Conservation (phyloP, 1,140 invertebrate species). For the Lepidurus couesii region DNA sequence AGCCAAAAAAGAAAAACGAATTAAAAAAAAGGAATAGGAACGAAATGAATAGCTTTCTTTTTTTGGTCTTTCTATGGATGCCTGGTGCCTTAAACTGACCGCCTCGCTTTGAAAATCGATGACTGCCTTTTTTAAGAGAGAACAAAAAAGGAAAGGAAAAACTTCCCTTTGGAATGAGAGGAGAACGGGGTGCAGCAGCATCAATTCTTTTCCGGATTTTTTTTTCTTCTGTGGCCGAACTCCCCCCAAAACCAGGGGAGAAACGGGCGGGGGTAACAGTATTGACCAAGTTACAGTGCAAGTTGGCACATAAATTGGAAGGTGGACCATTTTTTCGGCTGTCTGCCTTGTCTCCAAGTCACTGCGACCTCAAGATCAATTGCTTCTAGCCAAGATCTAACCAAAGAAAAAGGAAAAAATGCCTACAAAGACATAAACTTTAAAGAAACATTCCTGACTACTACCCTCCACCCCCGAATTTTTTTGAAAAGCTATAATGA, state of each 20-base stretch:
- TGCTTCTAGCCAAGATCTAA: conserved; percentile 10
- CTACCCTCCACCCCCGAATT: neutral
- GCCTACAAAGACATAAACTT: neutral
- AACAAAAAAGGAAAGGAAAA: neutral
- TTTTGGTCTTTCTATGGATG: neutral
- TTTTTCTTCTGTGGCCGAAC: neutral
- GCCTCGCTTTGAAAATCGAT: conserved; percentile 21
- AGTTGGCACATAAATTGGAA: conserved; percentile 11
- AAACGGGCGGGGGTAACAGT: neutral
- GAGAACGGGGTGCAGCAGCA: conserved; percentile 16
- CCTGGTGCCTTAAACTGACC: conserved; percentile 21
- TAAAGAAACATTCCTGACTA: conserved; percentile 11
- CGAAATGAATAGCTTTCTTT: conserved; percentile 5
- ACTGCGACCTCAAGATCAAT: conserved; percentile 21
- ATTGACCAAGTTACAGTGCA: conserved; percentile 18
- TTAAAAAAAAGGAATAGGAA: conserved; percentile 3
- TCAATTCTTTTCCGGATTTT: neutral
- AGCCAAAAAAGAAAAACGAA: neutral
- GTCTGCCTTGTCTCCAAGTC: conserved; percentile 3
- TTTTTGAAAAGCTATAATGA: neutral
- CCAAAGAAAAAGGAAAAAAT: conserved; percentile 14
- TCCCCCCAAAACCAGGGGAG: neutral
- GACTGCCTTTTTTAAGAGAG: conserved; percentile 5
- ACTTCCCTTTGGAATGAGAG: neutral
- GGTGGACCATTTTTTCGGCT: neutral